Evolutionary conservation across 2,113 vertebrate genomes (phyloP).

Genomic region (Ranitomeya variabilis): DNA sequence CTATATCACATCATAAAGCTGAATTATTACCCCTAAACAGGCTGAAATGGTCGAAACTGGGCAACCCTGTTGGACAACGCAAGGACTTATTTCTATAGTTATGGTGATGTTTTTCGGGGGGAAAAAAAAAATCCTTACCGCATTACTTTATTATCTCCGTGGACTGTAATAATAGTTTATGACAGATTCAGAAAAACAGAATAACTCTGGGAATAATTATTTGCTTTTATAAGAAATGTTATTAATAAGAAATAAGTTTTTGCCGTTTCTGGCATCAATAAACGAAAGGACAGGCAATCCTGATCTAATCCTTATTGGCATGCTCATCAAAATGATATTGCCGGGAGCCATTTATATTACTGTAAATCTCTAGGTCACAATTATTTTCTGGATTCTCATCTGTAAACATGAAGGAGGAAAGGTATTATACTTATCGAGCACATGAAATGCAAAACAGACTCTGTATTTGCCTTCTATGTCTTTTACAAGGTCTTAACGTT

Average conservation of each 20-base stretch:
- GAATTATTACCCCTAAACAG: not conserved
- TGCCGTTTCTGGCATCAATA: constrained; percentile 43
- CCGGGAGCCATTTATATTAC: constrained; percentile 44
- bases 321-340: constrained; percentile 42
- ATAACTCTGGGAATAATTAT: constrained; percentile 41
- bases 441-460: constrained; percentile 34
- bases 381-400: constrained; percentile 33
- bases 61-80: not conserved
- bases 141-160: not conserved
- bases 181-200: constrained; percentile 28
- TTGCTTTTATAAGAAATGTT: constrained; percentile 42
- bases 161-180: constrained; percentile 11
- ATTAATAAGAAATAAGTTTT: constrained; percentile 32
- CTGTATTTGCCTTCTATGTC: not conserved
- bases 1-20: not conserved
- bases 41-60: not conserved
- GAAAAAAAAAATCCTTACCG: not conserved
- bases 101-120: not conserved
- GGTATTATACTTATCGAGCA: constrained; percentile 36
- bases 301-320: constrained; percentile 44
- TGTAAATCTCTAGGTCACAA: constrained; percentile 39
- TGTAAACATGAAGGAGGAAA: constrained; percentile 31
- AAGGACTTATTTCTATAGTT: not conserved
- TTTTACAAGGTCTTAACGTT: not conserved
- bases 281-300: constrained; percentile 35